Evolutionary conservation across 2,797 vertebrate species (phyloP), one percentile per base, ranked within the genome.

Genomic region (Dermochelys coriacea): DNA sequence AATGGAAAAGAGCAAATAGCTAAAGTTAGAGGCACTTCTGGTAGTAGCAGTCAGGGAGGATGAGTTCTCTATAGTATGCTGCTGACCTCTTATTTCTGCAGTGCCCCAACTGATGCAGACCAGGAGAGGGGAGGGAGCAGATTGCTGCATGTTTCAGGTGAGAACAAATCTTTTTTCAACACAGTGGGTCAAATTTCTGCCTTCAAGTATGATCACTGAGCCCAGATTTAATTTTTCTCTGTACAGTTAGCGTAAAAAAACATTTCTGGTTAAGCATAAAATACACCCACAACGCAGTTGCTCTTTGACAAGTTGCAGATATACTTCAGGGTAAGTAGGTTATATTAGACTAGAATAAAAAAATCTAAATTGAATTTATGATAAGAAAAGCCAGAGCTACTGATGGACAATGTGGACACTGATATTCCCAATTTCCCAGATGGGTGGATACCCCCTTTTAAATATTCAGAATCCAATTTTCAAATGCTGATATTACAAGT

Each of bases 401-500:
- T 78, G 5, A 78, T 80, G 88, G 85, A 49, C 2, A 0, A 0
- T 61, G 61, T 87, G 57, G 89, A 85, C 89, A 59, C 1, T 9
- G 81, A 31, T 5, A 80, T 0, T 19, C 3, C 0, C 3, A 2
- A 1, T 23, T 86, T 87, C 78, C 83, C 50, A 79, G 79, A 82
- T 5, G 0, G 23, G 29, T 29, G 47, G 41, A 77, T 78, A 45
- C 51, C 85, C 23, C 19, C 21, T 18, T 85, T 95, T 55, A 90
- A 95, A 92, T 86, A 94, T 59, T 94, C 59, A 61, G 51, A 71
- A 12, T 71, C 12, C 5, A 57, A 0, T n/a, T 80, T 93, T 94
- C 71, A 95, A 92, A 96, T 84, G 41, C 1, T 0, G 0, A 1
- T 91, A 91, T 90, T 92, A 79, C n/a, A 61, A 85, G 27, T 86